Base-by-base conservation (phyloP, 2,797 vertebrate genomes). In the Muraenolepis orangiensis region DNA sequence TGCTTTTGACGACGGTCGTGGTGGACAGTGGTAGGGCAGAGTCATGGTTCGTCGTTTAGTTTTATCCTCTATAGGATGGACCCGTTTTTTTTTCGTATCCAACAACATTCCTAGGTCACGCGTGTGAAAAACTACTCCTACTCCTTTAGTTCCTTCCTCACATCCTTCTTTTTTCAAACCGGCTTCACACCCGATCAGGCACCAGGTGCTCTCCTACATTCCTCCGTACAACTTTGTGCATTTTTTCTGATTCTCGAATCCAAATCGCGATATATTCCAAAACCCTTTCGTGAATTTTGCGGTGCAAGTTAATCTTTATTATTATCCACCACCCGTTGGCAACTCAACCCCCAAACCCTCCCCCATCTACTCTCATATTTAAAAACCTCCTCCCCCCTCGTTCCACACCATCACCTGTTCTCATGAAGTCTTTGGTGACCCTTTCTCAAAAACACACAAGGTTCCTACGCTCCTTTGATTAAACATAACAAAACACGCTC, bases 51-150 rank as follows among this genome's bases (percentile, higher is more conserved):
- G 8, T 61, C n/a, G 57, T 61, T n/a, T 26, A 61, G 23, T 61
- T 61, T 34, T 61, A n/a, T 61, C 57, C 57, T 61, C 6, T 26
- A 61, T 26, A 61, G 57, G 57, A 61, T 61, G 57, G 57, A 61
- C 57, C 57, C 57, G 57, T 61, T 61, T 61, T 61, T 23, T 61
- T 26, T 61, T 23, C n/a, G 57, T 61, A 61, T 61, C 57, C 57
- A 61, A 61, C 57, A 61, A 61, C 57, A 61, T 61, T 61, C 57
- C 57, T 61, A 23, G 57, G 57, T 61, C 57, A 61, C 57, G n/a
- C 57, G 57, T 26, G 57, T 61, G 57, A 61, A 61, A 61, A 61
- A 61, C 57, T 61, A 61, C 46, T 61, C 26, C 57, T 61, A 61
- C 57, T 61, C 57, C 57, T n/a, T 34, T 61, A 61, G 57, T 61